A percentile compares a stretch with the other conserved stretches of the same genome.
Conservation (phyloP, 92 coral and sea anemone species). For the Bergia puertoricense region DNA sequence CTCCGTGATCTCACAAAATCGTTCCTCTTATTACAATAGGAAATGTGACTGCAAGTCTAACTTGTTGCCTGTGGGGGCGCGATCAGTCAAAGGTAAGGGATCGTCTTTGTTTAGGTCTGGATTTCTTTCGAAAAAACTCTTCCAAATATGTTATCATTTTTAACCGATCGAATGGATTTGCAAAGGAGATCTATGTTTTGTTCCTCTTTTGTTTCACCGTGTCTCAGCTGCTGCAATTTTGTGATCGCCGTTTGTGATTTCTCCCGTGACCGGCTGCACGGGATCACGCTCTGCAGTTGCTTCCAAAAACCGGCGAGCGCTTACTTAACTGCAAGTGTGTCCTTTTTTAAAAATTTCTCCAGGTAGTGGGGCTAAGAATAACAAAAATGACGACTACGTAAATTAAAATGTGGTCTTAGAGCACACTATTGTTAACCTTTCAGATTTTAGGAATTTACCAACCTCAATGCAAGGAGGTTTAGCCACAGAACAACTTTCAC, state of each 20-base stretch:
- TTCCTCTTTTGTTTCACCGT: background rate
- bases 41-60: background rate
- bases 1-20: background rate
- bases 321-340: background rate
- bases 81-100: constrained; percentile 26
- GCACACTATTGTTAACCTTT: background rate
- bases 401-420: background rate
- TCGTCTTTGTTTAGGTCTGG: background rate
- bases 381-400: background rate
- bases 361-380: background rate
- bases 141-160: background rate
- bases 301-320: no score
- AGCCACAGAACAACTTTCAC: background rate
- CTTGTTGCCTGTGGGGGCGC: constrained; percentile 7
- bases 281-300: background rate
- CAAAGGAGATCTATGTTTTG: background rate
- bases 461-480: background rate
- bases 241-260: background rate
- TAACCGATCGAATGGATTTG: background rate
- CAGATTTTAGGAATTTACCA: background rate
- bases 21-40: background rate
- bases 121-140: background rate
- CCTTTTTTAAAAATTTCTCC: background rate
- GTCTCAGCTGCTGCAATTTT: background rate
- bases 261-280: background rate